Conservation (phyloP, 2,113 vertebrate genomes). For the Mesocricetus auratus region DNA sequence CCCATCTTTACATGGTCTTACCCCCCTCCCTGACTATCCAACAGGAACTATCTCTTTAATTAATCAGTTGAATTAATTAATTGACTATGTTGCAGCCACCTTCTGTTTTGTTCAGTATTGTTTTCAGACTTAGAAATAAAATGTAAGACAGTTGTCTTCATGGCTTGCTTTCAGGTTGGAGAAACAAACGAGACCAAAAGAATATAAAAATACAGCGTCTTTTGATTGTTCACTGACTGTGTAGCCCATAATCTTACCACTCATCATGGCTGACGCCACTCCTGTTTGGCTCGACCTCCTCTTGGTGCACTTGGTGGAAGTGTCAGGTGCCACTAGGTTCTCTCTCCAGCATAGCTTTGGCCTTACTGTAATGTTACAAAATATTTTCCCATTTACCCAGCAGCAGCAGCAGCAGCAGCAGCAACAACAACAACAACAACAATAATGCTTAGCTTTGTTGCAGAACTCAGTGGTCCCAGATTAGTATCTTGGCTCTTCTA, state of each 20-base stretch:
- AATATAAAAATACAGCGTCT: background rate
- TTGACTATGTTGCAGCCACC: background rate
- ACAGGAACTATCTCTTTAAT: constrained; percentile 3
- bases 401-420: background rate
- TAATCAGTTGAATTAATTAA: background rate
- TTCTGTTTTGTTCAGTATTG: constrained; percentile 10
- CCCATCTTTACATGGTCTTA: background rate
- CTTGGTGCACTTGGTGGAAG: background rate
- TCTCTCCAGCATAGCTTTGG: background rate
- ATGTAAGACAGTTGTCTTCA: background rate
- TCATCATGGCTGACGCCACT: background rate
- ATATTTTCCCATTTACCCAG: background rate
- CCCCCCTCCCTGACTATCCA: background rate
- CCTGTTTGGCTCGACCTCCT: background rate
- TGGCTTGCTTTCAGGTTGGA: background rate
- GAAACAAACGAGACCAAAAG: background rate
- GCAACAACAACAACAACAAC: too few species aligned
- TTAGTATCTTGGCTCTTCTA: background rate
- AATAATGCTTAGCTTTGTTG: background rate
- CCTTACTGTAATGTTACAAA: background rate
- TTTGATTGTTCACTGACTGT: background rate
- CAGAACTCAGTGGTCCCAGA: too few species aligned
- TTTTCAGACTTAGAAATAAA: background rate
- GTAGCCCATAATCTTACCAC: background rate
- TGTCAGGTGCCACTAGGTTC: background rate